phyloP scores from a whole-genome alignment of 35 echinoderm and acorn worm genomes.

The Lytechinus variegatus region DNA sequence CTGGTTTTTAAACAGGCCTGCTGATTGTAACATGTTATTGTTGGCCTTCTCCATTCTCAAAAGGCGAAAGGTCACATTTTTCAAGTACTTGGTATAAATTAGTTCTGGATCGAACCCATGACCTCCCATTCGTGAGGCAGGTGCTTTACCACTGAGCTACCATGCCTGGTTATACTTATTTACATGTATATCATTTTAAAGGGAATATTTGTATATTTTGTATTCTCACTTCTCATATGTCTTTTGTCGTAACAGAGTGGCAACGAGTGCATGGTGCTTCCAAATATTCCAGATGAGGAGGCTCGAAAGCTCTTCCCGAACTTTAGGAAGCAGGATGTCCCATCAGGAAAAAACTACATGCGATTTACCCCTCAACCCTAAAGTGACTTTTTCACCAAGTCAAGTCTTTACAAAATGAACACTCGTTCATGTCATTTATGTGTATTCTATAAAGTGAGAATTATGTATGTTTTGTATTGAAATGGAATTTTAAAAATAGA shows the following conservation, averaged over 20 bases:
- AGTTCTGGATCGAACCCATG: no score
- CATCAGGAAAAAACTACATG: conserved; percentile 80
- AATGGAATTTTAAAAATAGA: not conserved
- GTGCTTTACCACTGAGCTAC: not conserved
- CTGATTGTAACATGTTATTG: no score
- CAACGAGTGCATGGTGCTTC: conserved; percentile 85
- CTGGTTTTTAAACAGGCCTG: no score
- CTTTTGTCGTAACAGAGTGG: conserved; percentile 57
- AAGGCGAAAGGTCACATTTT: no score
- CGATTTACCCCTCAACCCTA: conserved; percentile 82
- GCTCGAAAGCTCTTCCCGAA: conserved; percentile 76
- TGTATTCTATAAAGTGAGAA: not conserved
- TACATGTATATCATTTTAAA: not conserved
- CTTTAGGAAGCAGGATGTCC: conserved; percentile 59
- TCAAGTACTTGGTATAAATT: no score
- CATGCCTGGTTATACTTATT: not conserved
- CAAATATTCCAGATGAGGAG: conserved; percentile 76
- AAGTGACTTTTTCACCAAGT: not conserved
- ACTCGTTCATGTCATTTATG: not conserved
- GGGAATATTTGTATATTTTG: not conserved
- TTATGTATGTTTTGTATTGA: not conserved
- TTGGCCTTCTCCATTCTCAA: not conserved
- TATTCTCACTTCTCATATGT: not conserved
- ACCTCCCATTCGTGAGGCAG: no score
- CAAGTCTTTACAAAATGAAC: not conserved